Evolutionary conservation across 2,888 invertebrate genomes (phyloP), one percentile per base, ranked within the genome.

Genomic region (Ptilodon capucinus): DNA sequence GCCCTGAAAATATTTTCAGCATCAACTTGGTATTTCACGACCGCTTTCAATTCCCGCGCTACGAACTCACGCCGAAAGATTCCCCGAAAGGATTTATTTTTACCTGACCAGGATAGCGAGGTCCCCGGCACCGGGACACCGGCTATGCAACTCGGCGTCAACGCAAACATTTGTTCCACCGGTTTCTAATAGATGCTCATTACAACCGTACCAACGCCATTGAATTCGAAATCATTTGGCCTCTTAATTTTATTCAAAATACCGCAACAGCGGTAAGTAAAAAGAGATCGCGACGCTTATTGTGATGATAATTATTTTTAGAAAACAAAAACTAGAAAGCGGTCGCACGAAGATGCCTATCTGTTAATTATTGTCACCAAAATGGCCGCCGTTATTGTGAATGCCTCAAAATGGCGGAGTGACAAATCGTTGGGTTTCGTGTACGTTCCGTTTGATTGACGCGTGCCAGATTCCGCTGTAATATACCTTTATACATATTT

Each of bases 321-420:
- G 84, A 85, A 88, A 88, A 90, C 90, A 89, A 89, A 86, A 88
- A 87, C 85, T 88, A 91, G 90, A 91, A 91, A 91, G 89, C 86
- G 81, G 81, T 71, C 83, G 77, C 55, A 61, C 78, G 74, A 74
- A 79, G 85, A 88, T 87, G 86, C 76, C 80, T 87, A 88, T 89
- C 88, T 83, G 89, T 88, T 89, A 90, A 91, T 90, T 90, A 87
- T 89, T 88, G 88, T 88, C 87, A 84, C 89, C 82, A 84, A 88
- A 87, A 88, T 87, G 87, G 88, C 83, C 76, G 79, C 76, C 63
- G 69, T 81, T 82, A 85, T 84, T 87, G 84, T 88, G 70, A 79
- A 85, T 81, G 76, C 79, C 71, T 77, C 80, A 79, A 86, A 82
- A 88, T 86, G 87, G 86, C 78, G 79, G 80, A 85, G 82, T 87